phyloP scores from a whole-genome alignment of 2,888 invertebrate species.

The Pandemis cinnamomeana region DNA sequence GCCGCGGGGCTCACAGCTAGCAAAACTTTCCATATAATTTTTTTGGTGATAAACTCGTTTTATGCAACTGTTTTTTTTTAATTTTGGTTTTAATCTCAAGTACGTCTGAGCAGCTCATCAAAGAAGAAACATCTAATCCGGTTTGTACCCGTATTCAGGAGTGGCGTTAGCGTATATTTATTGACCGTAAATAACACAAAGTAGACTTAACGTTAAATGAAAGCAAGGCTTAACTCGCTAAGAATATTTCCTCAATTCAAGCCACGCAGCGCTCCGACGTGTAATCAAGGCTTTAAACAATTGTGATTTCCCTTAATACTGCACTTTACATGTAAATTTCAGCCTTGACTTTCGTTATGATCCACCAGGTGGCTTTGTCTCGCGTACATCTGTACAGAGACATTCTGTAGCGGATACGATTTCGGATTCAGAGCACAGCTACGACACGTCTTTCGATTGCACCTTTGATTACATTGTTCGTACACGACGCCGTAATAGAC shows the following conservation, averaged over 20 bases:
- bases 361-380: conserved; percentile 37
- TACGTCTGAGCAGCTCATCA: neutral
- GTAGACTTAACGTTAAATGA: conserved; percentile 16
- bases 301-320: conserved; percentile 37
- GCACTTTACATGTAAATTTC: conserved; percentile 36
- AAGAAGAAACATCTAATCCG: neutral
- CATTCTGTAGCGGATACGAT: conserved; percentile 20
- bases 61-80: conserved; percentile 14
- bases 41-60: conserved; percentile 38
- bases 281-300: conserved; percentile 37
- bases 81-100: neutral
- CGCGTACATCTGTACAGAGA: conserved; percentile 10
- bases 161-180: neutral
- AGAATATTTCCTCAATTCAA: conserved; percentile 21
- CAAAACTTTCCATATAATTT: conserved; percentile 51
- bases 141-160: neutral
- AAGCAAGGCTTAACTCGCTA: neutral
- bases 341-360: conserved; percentile 35
- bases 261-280: conserved; percentile 14
- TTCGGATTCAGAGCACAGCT: conserved; percentile 31
- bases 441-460: conserved; percentile 25
- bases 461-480: conserved; percentile 31
- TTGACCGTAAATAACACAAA: conserved; percentile 26
- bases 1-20: conserved; percentile 50
- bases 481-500: neutral